A percentile compares a stretch with the other conserved stretches of the same genome.
Conservation (phyloP, 2,113 vertebrate genomes). For the Gobiocypris rarus region DNA sequence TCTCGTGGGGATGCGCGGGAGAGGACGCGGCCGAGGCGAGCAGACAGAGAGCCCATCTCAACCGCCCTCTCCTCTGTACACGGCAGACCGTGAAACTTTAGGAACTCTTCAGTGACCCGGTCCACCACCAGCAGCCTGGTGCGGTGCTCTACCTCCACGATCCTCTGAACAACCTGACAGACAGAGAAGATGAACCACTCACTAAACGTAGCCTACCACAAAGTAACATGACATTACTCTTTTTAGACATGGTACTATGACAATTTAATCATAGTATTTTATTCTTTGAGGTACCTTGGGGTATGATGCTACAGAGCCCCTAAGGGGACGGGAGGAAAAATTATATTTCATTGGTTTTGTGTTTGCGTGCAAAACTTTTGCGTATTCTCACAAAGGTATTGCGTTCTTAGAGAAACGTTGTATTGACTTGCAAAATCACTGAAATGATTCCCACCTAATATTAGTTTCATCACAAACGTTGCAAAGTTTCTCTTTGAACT, state of each 20-base stretch:
- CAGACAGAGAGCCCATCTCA: constrained; percentile 76
- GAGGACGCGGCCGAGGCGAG: constrained; percentile 48
- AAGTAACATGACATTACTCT: neutral
- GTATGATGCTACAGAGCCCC: neutral
- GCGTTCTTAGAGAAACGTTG: no score
- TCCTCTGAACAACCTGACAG: constrained; percentile 88
- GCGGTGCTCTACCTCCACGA: constrained; percentile 83
- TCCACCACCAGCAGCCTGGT: constrained; percentile 90
- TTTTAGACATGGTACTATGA: neutral
- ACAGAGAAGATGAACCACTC: neutral
- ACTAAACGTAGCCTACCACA: neutral
- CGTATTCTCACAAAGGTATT: no score
- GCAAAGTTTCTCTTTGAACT: no score
- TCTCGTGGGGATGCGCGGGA: constrained; percentile 10
- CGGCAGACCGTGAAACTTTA: constrained; percentile 77
- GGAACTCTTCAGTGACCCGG: constrained; percentile 85
- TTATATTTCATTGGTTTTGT: neutral
- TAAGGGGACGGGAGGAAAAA: neutral
- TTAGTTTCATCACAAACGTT: no score
- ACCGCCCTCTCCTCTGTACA: constrained; percentile 85
- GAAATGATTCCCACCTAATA: no score
- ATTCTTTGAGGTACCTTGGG: neutral
- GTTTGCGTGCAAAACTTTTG: neutral
- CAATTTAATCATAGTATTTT: neutral
- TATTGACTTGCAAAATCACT: no score